These are phyloP conservation scores for Clarias batrachus DNA, from an alignment of 2,113 vertebrate species.

Conservation along the genomic window DNA sequence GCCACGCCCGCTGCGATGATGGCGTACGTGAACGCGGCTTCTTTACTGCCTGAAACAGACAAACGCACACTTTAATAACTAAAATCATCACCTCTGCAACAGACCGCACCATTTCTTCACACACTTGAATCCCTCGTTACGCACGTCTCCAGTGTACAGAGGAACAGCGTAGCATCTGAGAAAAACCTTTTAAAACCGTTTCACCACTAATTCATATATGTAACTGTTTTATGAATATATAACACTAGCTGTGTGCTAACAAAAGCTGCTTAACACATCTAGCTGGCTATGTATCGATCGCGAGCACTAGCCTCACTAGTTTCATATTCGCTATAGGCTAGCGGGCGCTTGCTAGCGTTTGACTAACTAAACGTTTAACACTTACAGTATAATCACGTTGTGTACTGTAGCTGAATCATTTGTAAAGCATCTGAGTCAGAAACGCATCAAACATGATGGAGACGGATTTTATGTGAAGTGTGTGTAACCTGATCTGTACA, in stretches of 20 bases:
- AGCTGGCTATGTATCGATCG: neutral
- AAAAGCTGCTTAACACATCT: neutral
- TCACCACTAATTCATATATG: too few species aligned
- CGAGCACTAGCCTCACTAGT: neutral
- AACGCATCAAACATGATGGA: neutral
- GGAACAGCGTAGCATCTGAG: too few species aligned
- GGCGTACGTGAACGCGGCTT: slow-evolving; percentile 93
- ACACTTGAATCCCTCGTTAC: neutral
- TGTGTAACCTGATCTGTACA: neutral
- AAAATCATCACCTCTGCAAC: neutral
- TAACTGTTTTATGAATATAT: neutral
- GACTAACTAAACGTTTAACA: neutral
- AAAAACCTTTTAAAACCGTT: too few species aligned
- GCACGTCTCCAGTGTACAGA: too few species aligned
- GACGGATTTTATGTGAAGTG: neutral
- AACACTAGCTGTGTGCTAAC: neutral
- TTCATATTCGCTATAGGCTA: neutral
- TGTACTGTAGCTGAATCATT: neutral
- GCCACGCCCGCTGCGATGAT: slow-evolving; percentile 95
- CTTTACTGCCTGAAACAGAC: slow-evolving; percentile 83
- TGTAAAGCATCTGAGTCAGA: neutral
- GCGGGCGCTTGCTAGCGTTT: neutral
- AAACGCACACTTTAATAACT: slow-evolving; percentile 17
- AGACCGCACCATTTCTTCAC: neutral
- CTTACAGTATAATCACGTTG: neutral